Percentiles rank a stretch among this genome's conserved stretches.
Conservation (phyloP, 1,140 invertebrate species). For the Microplitis mediator region DNA sequence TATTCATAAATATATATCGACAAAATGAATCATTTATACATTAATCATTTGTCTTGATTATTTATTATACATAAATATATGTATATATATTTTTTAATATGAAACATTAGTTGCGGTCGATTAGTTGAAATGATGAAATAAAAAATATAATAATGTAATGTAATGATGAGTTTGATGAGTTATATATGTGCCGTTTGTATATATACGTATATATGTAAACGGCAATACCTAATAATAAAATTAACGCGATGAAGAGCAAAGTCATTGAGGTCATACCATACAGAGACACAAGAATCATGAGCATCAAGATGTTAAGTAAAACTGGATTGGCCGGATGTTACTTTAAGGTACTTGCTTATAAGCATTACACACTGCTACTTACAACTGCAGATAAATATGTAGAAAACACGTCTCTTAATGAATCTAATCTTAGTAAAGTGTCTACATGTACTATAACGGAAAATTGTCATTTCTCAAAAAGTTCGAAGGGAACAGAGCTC, state of each 20-base stretch:
- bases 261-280: slow-evolving; percentile 14
- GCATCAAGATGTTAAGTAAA: slow-evolving; percentile 10
- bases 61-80: too few species aligned
- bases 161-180: neutral
- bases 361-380: neutral
- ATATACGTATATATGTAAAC: neutral
- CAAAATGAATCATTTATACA: too few species aligned
- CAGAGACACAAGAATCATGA: neutral
- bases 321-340: slow-evolving; percentile 19
- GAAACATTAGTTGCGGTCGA: neutral
- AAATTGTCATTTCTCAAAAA: neutral
- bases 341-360: neutral
- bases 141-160: neutral
- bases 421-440: slow-evolving; percentile 2
- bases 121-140: slow-evolving; percentile 1
- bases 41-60: too few species aligned
- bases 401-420: slow-evolving; percentile 4
- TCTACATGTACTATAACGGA: neutral
- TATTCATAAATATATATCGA: too few species aligned
- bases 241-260: neutral
- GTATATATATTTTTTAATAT: too few species aligned
- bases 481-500: neutral
- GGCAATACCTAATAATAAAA: neutral
- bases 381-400: neutral
- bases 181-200: too few species aligned